A percentile compares a stretch with the other conserved stretches of the same genome.
These are phyloP conservation scores for Apamea monoglypha DNA, from an alignment of 2,888 invertebrate species.

Conservation along the genomic window DNA sequence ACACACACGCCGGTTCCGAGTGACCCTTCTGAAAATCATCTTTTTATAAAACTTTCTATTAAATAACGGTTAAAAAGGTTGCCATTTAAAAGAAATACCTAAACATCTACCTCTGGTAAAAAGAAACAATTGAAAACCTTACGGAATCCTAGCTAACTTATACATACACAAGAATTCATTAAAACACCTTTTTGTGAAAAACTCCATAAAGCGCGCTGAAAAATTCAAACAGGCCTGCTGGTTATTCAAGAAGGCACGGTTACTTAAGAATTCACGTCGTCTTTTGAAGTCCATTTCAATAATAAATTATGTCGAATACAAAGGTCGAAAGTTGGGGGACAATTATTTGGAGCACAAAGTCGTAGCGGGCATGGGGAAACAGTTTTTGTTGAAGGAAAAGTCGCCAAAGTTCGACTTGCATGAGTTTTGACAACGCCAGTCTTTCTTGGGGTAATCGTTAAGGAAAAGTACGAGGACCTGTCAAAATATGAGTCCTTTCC, in stretches of 20 bases:
- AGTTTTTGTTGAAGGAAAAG: not conserved
- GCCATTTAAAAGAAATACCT: not conserved
- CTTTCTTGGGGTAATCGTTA: not conserved
- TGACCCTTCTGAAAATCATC: too few species aligned
- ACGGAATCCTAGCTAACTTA: conserved; percentile 13
- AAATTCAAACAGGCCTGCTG: conserved; percentile 29
- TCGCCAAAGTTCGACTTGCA: not conserved
- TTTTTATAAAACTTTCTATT: not conserved
- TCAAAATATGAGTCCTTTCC: not conserved
- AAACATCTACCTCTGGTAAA: not conserved
- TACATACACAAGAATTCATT: conserved; percentile 31
- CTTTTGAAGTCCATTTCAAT: conserved; percentile 57
- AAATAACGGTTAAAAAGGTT: not conserved
- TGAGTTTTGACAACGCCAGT: not conserved
- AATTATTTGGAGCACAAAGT: conserved; percentile 32
- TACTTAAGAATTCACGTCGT: conserved; percentile 44
- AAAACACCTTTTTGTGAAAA: conserved; percentile 30
- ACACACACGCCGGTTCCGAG: too few species aligned
- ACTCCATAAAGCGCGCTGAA: conserved; percentile 29
- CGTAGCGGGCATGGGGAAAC: not conserved
- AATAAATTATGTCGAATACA: conserved; percentile 50
- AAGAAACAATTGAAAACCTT: conserved; percentile 9
- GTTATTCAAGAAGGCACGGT: conserved; percentile 23
- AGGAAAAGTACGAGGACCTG: not conserved
- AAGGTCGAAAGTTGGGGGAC: conserved; percentile 29